Base-by-base conservation (phyloP, 2,888 invertebrate genomes). In the Lithophane semibrunnea region DNA sequence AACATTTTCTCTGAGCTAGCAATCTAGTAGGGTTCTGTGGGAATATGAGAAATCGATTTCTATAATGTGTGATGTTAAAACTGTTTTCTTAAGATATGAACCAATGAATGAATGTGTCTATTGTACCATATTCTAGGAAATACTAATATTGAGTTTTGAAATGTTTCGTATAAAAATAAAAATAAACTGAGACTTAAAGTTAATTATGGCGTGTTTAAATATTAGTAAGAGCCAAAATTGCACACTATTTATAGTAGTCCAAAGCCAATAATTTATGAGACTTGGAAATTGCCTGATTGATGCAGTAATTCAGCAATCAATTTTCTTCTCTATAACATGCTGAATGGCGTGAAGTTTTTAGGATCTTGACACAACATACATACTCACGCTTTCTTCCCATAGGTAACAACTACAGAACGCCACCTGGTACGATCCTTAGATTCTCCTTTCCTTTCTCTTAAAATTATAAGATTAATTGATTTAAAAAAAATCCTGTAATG, bases 1-100 rank as follows among this genome's bases (percentile, higher is more conserved):
- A 95, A 95, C 95, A 95, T 95, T 92, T 85, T 87, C 87, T 83
- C 71, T 16, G 73, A 74, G 76, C 77, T 70, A 79, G 47, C 72
- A 65, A 60, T 58, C 54, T 80, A 80, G 85, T 84, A 82, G 91
- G 84, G 91, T 84, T 90, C 88, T 67, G 78, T 68, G 49, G 10
- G 56, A 73, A 71, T 44, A 71, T 72, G 56, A 75, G 37, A 63
- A 75, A 76, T 74, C 64, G 63, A 69, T 75, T 73, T 68, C 2
- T 74, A 13, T 72, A 13, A 54, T 16, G 16, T 49, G 5, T 49
- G 49, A 49, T 16, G 49, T 49, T 49, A 16, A 18, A 49, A 1
- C 49, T 49, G 49, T 49, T 49, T 16, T 21, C 1, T 47, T 24
- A 47, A 65, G 10, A 24, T 9, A 2, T 47, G 13, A 52, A 44